Conservation (phyloP, 2,113 vertebrate genomes). For the Pycnonotus jocosus region DNA sequence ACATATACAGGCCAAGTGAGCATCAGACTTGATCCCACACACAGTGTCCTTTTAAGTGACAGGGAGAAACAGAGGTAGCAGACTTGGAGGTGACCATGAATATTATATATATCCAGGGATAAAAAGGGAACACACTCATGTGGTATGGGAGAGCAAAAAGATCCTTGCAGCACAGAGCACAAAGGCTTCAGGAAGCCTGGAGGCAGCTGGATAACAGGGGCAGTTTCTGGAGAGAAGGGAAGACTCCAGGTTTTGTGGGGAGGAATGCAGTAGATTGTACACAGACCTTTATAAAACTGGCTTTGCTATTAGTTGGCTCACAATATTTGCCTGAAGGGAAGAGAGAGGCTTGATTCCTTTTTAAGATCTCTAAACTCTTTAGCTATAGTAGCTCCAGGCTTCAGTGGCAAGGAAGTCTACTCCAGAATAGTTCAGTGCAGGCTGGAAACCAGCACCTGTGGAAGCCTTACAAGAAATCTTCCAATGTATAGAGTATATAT, state of each 20-base stretch:
- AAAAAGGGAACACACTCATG: fast-evolving
- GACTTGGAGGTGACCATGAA: neutral
- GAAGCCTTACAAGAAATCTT: neutral
- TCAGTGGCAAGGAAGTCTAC: neutral
- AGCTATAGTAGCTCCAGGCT: neutral
- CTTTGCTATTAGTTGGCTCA: neutral
- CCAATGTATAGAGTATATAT: neutral
- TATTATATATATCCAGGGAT: fast-evolving
- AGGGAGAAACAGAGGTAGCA: neutral
- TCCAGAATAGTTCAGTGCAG: neutral
- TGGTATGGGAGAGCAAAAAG: neutral
- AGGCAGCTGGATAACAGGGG: neutral
- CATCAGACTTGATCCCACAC: neutral
- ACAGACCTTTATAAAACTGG: neutral
- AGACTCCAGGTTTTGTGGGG: neutral
- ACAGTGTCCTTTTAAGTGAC: neutral
- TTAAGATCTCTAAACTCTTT: neutral
- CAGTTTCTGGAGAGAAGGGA: neutral
- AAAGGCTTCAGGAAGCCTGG: neutral
- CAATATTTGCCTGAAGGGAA: neutral
- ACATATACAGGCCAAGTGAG: fast-evolving
- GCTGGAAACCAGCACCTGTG: neutral
- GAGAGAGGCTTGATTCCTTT: neutral
- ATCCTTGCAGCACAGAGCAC: neutral
- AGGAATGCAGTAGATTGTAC: neutral